Evolutionary conservation across 92 coral and sea anemone species (phyloP).

Genomic region (Anthopleura xanthogrammica): DNA sequence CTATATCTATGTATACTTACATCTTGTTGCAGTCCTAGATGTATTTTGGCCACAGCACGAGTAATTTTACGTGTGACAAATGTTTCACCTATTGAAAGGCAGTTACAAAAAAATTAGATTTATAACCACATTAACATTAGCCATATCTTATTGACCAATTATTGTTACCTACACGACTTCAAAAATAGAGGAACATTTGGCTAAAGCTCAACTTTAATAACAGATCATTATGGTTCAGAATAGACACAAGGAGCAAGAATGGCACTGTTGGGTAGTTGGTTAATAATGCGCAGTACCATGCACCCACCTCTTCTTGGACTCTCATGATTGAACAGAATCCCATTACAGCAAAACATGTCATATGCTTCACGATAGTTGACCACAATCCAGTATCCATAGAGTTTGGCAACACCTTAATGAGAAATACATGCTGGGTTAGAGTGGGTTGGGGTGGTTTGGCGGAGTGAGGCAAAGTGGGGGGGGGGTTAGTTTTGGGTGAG

Average conservation of each 20-base stretch:
- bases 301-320: conserved; percentile 92
- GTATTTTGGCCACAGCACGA: conserved; percentile 95
- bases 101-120: neutral
- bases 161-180: no score
- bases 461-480: no score
- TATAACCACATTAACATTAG: no score
- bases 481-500: no score
- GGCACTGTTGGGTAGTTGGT: no score
- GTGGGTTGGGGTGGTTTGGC: no score
- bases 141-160: no score
- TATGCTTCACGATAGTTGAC: conserved; percentile 95
- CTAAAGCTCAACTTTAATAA: no score
- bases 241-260: no score
- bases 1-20: conserved; percentile 25
- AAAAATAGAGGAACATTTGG: no score
- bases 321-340: conserved; percentile 93
- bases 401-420: conserved; percentile 79
- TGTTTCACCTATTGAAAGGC: conserved; percentile 71
- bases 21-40: conserved; percentile 80
- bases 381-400: conserved; percentile 97
- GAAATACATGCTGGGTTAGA: no score
- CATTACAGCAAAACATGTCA: conserved; percentile 92
- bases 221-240: no score
- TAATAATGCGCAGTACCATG: neutral
- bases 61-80: conserved; percentile 96